Percentiles rank a stretch among this genome's conserved stretches.
Conservation (phyloP, 2,888 invertebrate genomes). For the Toxonevra muliebris region DNA sequence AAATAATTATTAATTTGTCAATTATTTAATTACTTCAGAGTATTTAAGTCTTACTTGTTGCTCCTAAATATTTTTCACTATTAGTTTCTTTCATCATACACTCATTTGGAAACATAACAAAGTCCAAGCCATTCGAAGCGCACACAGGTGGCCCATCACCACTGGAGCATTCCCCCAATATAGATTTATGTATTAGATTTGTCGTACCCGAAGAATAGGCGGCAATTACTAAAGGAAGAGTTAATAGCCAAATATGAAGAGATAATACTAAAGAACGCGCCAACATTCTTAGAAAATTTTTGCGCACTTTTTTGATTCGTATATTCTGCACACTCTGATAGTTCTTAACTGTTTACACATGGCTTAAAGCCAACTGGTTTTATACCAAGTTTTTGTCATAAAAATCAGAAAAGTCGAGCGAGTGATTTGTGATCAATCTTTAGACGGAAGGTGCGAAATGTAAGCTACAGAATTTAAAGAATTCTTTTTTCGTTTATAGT, state of each 20-base stretch:
- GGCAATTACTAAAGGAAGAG: no score
- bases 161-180: slow-evolving; percentile 17
- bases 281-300: background rate
- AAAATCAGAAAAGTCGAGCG: no score
- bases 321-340: no score
- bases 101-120: slow-evolving; percentile 51
- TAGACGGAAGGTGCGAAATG: no score
- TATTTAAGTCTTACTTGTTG: no score
- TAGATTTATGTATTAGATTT: slow-evolving; percentile 3
- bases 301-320: background rate
- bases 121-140: slow-evolving; percentile 40
- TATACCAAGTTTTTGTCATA: no score
- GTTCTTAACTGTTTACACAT: no score
- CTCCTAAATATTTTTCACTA: slow-evolving; percentile 35
- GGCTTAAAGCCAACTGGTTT: no score
- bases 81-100: slow-evolving; percentile 51
- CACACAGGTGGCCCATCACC: slow-evolving; percentile 49
- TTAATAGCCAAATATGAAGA: background rate
- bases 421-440: no score
- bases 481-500: no score
- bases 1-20: slow-evolving; percentile 6
- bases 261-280: background rate
- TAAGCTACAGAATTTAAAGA: no score
- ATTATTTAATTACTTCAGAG: background rate
- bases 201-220: no score